Percentiles rank a stretch among this genome's conserved stretches.
These are phyloP conservation scores for Aphaenogaster ashmeadi DNA, from an alignment of 1,140 invertebrate genomes.

Conservation along the genomic window DNA sequence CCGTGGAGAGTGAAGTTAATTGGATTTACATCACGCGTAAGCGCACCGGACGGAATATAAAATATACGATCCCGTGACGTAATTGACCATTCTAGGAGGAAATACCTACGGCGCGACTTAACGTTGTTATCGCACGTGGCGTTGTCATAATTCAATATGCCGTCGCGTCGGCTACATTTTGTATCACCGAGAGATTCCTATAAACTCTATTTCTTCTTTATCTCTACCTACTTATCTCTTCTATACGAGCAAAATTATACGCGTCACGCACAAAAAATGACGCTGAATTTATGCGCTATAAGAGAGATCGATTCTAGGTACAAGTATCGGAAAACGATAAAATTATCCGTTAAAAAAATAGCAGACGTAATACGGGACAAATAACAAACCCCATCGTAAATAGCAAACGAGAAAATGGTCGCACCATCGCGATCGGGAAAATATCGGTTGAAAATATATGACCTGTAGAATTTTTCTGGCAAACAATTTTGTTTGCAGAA, in stretches of 20 bases:
- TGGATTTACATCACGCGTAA: constrained; percentile 40
- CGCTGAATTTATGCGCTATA: constrained; percentile 52
- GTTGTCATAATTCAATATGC: constrained; percentile 62
- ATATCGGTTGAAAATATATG: constrained; percentile 41
- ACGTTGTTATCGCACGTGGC: constrained; percentile 19
- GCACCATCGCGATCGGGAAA: neutral
- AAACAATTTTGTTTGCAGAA: neutral
- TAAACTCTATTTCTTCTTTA: neutral
- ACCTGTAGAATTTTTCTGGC: constrained; percentile 43
- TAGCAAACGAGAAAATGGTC: constrained; percentile 17
- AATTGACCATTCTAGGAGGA: constrained; percentile 39
- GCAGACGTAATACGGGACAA: constrained; percentile 2
- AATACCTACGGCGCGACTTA: constrained; percentile 33
- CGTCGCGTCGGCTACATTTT: constrained; percentile 11
- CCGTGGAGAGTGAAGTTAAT: constrained; percentile 62
- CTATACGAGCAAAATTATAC: constrained; percentile 5
- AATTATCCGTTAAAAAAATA: constrained; percentile 56
- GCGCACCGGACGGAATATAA: constrained; percentile 6
- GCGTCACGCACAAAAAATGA: constrained; percentile 15
- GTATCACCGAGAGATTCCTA: constrained; percentile 29
- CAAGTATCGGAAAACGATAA: constrained; percentile 65
- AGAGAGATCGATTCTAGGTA: constrained; percentile 57
- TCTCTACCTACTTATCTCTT: neutral
- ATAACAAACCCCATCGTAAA: constrained; percentile 67
- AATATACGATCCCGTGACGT: constrained; percentile 49